Evolutionary conservation across 23 tunicate species (phyloP).

Genomic region (Styela clava): DNA sequence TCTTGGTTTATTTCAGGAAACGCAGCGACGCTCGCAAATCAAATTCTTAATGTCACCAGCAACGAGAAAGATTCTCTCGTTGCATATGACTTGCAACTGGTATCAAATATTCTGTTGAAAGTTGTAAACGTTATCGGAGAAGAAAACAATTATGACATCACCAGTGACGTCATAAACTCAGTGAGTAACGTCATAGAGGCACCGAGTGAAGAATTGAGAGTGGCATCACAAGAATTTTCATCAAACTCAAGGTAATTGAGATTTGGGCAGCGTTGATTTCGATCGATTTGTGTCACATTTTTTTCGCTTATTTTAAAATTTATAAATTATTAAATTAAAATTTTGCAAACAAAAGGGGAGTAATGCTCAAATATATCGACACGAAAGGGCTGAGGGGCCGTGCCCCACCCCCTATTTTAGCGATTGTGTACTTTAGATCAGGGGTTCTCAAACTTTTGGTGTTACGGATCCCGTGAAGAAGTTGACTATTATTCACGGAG

Average conservation of each 20-base stretch:
- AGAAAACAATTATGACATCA: background rate
- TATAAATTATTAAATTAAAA: no score
- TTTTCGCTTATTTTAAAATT: no score
- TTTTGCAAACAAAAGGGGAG: no score
- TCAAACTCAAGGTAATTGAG: slow-evolving; percentile 31
- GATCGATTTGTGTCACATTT: no score
- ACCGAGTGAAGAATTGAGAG: slow-evolving; percentile 18
- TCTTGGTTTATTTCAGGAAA: slow-evolving; percentile 41
- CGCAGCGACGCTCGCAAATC: slow-evolving; percentile 24
- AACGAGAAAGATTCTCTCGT: background rate
- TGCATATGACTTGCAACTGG: slow-evolving; percentile 34
- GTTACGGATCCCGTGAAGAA: no score
- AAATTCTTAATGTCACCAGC: slow-evolving; percentile 18
- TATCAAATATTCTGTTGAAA: slow-evolving; percentile 1
- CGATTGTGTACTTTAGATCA: no score
- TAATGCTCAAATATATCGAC: no score
- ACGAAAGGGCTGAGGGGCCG: no score
- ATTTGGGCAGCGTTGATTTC: no score
- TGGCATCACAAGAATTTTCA: slow-evolving; percentile 26
- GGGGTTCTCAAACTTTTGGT: no score
- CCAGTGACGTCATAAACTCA: slow-evolving; percentile 8
- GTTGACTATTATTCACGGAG: no score
- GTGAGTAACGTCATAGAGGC: slow-evolving; percentile 28
- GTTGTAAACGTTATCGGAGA: slow-evolving; percentile 17
- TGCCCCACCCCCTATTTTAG: no score